Conservation (phyloP, 2,113 vertebrate species). For the Alethe diademata region DNA sequence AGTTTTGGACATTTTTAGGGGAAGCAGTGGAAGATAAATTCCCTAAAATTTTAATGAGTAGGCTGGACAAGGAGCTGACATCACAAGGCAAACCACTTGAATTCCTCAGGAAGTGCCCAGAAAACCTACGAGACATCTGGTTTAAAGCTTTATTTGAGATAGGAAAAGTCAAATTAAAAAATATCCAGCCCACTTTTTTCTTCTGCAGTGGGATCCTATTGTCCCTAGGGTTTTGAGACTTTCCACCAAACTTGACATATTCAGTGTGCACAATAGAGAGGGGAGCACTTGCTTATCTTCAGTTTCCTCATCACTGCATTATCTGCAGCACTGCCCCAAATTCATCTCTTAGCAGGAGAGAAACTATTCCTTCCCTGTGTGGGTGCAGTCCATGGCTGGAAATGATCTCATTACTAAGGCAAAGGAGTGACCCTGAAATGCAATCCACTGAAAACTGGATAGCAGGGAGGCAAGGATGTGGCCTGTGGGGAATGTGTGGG, state of each 20-base stretch:
- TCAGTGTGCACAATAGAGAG: neutral
- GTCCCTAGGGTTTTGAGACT: neutral
- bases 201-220: neutral
- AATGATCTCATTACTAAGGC: neutral
- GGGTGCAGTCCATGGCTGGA: neutral
- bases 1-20: neutral
- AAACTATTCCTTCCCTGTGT: neutral
- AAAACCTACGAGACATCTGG: neutral
- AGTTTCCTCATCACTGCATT: neutral
- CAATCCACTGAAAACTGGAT: neutral
- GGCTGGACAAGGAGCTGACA: neutral
- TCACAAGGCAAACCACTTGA: neutral
- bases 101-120: neutral
- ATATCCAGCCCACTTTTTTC: neutral
- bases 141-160: neutral
- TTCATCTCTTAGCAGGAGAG: neutral
- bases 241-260: neutral
- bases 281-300: neutral
- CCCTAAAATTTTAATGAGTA: neutral
- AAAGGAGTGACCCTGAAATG: neutral
- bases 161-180: neutral
- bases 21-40: neutral
- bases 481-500: neutral
- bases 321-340: neutral
- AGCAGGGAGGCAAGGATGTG: neutral